A percentile compares a stretch with the other conserved stretches of the same genome.
These are phyloP conservation scores for Lichenostomus cassidix DNA, from an alignment of 2,113 vertebrate species.

Conservation along the genomic window DNA sequence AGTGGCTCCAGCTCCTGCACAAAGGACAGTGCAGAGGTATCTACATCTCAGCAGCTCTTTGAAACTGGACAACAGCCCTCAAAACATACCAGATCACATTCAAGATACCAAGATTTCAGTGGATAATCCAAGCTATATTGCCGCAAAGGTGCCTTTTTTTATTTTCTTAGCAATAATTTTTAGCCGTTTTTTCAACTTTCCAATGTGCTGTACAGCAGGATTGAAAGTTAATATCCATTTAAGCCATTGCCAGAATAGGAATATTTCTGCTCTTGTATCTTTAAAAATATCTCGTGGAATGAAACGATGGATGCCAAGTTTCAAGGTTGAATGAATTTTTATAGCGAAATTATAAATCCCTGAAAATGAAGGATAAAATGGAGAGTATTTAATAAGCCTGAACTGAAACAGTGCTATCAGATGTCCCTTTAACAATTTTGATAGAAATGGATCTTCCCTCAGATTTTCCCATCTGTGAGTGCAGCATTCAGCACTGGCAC, in stretches of 20 bases:
- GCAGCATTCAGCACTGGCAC: neutral
- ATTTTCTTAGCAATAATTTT: neutral
- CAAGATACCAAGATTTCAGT: neutral
- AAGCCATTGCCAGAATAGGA: neutral
- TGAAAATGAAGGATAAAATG: constrained; percentile 31
- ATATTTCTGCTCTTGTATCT: constrained; percentile 58
- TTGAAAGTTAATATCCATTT: constrained; percentile 21
- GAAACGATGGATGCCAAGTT: constrained; percentile 42
- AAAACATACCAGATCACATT: neutral
- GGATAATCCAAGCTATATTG: neutral
- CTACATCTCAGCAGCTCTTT: neutral
- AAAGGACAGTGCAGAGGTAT: neutral
- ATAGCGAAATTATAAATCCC: constrained; percentile 59
- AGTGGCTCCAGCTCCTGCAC: neutral
- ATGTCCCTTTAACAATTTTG: constrained; percentile 31
- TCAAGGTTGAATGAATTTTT: constrained; percentile 64
- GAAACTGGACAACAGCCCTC: neutral
- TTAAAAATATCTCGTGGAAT: constrained; percentile 51
- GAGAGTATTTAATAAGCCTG: constrained; percentile 49
- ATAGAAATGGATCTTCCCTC: neutral
- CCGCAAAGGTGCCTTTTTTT: neutral
- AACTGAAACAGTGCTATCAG: constrained; percentile 16
- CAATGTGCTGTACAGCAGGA: neutral
- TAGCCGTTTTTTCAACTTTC: neutral
- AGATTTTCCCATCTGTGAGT: neutral